Percentiles rank a stretch among this genome's conserved stretches.
Evolutionary conservation across 2,113 vertebrate species (phyloP).

Genomic region (Pseudorhombus dupliciocellatus): DNA sequence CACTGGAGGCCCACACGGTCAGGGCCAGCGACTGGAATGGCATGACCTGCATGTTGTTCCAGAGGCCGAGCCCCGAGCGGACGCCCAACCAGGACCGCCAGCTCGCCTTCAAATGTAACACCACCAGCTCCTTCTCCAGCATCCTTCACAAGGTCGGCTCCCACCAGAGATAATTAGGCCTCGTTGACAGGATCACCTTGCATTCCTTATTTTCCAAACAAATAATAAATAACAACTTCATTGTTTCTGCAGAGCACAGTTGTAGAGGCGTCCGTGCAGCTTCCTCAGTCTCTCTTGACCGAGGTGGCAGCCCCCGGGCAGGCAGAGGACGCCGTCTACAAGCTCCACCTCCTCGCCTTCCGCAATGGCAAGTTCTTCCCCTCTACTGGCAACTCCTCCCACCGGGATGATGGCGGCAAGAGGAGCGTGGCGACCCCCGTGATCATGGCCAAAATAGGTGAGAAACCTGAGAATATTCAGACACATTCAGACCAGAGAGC

Average conservation of each 20-base stretch:
- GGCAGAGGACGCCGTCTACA: slow-evolving; percentile 86
- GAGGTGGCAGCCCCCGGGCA: slow-evolving; percentile 81
- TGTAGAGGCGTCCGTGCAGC: slow-evolving; percentile 94
- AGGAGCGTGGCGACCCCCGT: slow-evolving; percentile 93
- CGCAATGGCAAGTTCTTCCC: slow-evolving; percentile 97
- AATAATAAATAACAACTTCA: too few species aligned
- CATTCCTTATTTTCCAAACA: too few species aligned
- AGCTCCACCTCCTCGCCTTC: slow-evolving; percentile 94
- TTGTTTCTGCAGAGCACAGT: slow-evolving; percentile 84
- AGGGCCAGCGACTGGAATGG: slow-evolving; percentile 90
- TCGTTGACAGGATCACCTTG: neutral
- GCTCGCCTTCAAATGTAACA: slow-evolving; percentile 96
- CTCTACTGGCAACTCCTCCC: slow-evolving; percentile 90
- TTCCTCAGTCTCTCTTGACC: slow-evolving; percentile 89
- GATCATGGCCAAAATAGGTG: slow-evolving; percentile 93
- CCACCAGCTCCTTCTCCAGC: slow-evolving; percentile 90
- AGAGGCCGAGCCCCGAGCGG: slow-evolving; percentile 89
- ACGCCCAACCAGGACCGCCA: slow-evolving; percentile 85
- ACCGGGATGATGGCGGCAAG: slow-evolving; percentile 87
- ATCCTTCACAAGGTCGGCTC: slow-evolving; percentile 89
- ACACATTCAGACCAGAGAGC: neutral
- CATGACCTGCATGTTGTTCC: slow-evolving; percentile 95
- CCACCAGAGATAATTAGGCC: neutral
- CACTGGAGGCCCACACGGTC: slow-evolving; percentile 92
- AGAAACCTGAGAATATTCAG: slow-evolving; percentile 32